These are phyloP conservation scores for Papilio xuthus DNA, from an alignment of 1,140 invertebrate species.

Conservation along the genomic window DNA sequence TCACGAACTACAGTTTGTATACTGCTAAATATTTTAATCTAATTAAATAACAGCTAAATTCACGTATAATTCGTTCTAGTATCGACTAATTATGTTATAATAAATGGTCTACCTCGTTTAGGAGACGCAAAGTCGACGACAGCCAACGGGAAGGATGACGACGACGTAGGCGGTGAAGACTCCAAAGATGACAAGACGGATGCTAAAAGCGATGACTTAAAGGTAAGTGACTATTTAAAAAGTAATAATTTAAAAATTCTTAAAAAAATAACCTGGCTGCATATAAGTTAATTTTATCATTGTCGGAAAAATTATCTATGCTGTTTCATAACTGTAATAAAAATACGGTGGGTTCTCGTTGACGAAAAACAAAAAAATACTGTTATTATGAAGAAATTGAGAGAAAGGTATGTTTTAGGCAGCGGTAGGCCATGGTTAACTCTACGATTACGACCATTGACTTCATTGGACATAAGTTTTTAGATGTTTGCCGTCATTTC, in stretches of 20 bases:
- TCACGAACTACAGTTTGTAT: no score
- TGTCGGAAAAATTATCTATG: no score
- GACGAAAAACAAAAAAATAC: no score
- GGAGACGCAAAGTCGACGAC: conserved; percentile 74
- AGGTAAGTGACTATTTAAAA: conserved; percentile 50
- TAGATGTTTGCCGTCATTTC: no score
- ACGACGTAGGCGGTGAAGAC: conserved; percentile 65
- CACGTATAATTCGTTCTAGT: neutral
- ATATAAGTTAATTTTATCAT: no score
- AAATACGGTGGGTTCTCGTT: neutral
- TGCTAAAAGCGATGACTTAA: conserved; percentile 64
- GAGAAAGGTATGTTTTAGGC: no score
- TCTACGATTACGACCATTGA: no score
- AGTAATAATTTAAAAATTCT: neutral
- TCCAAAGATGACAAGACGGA: conserved; percentile 71
- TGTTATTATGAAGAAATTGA: no score
- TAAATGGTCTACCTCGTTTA: conserved; percentile 38
- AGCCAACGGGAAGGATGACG: conserved; percentile 76
- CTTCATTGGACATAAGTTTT: no score
- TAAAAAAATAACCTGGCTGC: neutral
- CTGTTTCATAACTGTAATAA: neutral
- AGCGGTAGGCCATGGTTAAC: no score
- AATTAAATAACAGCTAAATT: neutral
- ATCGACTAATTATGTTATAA: neutral
- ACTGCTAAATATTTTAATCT: neutral